Percentiles rank a stretch among this genome's conserved stretches.
Evolutionary conservation across 2,113 vertebrate genomes (phyloP).

Genomic region (Perca flavescens): DNA sequence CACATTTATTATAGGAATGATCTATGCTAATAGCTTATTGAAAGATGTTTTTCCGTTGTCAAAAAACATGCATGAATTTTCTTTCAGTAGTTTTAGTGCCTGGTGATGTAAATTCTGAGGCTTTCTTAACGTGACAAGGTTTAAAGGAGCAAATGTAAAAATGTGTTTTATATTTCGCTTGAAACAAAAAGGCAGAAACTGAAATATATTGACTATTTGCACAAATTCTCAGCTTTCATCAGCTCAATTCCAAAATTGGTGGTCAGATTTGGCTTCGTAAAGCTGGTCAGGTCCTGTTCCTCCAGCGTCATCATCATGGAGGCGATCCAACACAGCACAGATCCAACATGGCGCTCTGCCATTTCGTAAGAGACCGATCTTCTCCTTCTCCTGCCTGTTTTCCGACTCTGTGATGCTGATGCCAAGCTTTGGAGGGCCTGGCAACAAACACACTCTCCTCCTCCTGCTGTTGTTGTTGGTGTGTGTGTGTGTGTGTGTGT

Average conservation of each 20-base stretch:
- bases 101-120: neutral
- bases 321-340: slow-evolving; percentile 45
- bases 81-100: neutral
- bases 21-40: neutral
- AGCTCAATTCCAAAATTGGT: slow-evolving; percentile 24
- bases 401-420: slow-evolving; percentile 27
- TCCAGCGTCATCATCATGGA: slow-evolving; percentile 47
- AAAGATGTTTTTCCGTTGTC: too few species aligned
- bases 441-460: slow-evolving; percentile 36
- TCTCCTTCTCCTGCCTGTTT: slow-evolving; percentile 42
- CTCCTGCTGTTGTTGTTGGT: slow-evolving; percentile 34
- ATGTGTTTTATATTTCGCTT: neutral
- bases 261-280: slow-evolving; percentile 32
- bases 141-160: neutral
- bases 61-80: neutral
- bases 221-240: slow-evolving; percentile 1
- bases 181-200: neutral
- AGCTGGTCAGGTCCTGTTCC: slow-evolving; percentile 5
- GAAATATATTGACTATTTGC: neutral
- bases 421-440: slow-evolving; percentile 70
- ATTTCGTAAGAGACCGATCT: slow-evolving; percentile 58
- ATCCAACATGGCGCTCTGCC: slow-evolving; percentile 63
- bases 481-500: slow-evolving; percentile 31
- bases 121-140: neutral
- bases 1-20: neutral